These are phyloP conservation scores for Muschampia plurimacula DNA, from an alignment of 2,888 invertebrate genomes.

Conservation along the genomic window DNA sequence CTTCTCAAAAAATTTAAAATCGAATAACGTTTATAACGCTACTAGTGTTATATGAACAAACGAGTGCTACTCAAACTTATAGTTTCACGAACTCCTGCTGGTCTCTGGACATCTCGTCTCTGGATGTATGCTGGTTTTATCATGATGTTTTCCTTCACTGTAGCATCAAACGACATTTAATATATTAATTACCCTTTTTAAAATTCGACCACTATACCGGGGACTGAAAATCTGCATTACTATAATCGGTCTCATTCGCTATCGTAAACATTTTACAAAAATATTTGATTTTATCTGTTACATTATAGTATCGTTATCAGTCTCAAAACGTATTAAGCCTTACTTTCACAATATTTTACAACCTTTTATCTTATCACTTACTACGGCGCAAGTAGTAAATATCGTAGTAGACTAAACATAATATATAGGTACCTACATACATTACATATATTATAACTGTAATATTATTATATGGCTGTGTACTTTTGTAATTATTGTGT, in stretches of 20 bases:
- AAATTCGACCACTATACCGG: no score
- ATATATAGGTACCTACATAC: constrained; percentile 18
- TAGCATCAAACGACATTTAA: no score
- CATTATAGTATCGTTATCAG: constrained; percentile 29
- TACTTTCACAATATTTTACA: constrained; percentile 66
- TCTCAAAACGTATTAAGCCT: constrained; percentile 45
- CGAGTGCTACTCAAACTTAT: no score
- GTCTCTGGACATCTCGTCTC: no score
- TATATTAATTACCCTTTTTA: no score
- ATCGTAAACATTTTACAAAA: constrained; percentile 12
- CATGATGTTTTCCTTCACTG: no score
- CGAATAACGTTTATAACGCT: no score
- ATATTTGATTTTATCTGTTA: constrained; percentile 42
- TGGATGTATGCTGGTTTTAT: no score
- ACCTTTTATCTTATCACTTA: constrained; percentile 58
- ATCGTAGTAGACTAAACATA: constrained; percentile 67
- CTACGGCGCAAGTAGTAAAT: constrained; percentile 65
- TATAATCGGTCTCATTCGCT: constrained; percentile 5
- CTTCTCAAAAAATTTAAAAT: no score
- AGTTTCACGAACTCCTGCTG: no score
- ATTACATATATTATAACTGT: not conserved
- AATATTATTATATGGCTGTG: constrained; percentile 2
- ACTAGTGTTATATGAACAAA: no score
- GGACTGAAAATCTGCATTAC: not conserved
- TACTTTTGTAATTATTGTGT: constrained; percentile 11